Percentiles rank a stretch among this genome's conserved stretches.
Evolutionary conservation across 2,113 vertebrate genomes (phyloP).

Genomic region (Podiceps cristatus): DNA sequence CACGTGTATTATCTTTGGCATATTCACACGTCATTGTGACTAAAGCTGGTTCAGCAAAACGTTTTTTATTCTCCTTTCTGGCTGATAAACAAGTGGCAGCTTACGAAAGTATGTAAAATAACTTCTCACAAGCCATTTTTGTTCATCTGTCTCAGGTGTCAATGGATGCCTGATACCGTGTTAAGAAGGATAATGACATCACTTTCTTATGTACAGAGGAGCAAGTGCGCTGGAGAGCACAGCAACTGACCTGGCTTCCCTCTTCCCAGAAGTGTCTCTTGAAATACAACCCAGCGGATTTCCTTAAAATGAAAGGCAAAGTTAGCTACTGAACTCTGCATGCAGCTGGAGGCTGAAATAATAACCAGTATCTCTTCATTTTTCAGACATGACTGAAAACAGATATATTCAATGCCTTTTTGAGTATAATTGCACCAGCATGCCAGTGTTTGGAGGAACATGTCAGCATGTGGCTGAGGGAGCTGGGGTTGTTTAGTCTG

Average conservation of each 20-base stretch:
- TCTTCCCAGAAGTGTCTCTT: not conserved
- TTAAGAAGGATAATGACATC: not conserved
- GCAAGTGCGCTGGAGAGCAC: not conserved
- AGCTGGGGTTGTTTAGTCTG: no score
- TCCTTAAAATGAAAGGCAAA: not conserved
- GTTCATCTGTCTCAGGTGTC: not conserved
- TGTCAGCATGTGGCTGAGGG: not conserved
- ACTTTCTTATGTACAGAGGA: fast-evolving
- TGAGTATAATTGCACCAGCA: not conserved
- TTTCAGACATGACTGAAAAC: not conserved
- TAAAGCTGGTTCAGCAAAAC: not conserved
- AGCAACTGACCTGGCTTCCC: not conserved
- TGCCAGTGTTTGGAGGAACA: not conserved
- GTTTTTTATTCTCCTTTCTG: not conserved
- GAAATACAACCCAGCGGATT: not conserved
- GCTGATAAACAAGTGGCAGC: not conserved
- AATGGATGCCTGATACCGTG: fast-evolving
- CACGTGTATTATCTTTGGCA: fast-evolving
- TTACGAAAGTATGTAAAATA: not conserved
- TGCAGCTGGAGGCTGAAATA: not conserved
- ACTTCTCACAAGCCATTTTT: fast-evolving
- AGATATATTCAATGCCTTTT: fast-evolving
- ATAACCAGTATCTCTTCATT: not conserved
- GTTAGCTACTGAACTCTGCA: not conserved
- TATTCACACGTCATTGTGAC: not conserved